Conservation (phyloP, 2,113 vertebrate genomes). For the Dromas ardeola region DNA sequence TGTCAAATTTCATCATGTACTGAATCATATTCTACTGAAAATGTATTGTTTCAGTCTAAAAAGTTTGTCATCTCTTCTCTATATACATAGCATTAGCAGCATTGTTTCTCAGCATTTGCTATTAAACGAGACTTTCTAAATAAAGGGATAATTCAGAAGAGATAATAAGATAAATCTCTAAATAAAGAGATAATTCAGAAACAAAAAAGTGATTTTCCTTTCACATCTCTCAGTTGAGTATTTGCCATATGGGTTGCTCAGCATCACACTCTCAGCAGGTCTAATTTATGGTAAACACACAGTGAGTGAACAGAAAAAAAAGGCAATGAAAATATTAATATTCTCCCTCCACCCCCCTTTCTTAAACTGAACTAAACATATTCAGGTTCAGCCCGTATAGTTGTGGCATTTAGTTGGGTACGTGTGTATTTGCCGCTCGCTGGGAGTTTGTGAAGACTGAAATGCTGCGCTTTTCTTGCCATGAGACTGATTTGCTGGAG, state of each 20-base stretch:
- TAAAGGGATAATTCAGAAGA: neutral
- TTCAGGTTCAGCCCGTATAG: neutral
- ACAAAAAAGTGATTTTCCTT: slow-evolving; percentile 66
- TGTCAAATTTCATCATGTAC: neutral
- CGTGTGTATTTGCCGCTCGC: neutral
- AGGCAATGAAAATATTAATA: slow-evolving; percentile 7
- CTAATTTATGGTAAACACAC: slow-evolving; percentile 78
- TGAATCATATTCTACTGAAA: neutral
- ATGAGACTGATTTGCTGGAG: neutral
- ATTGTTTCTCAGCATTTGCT: slow-evolving; percentile 32
- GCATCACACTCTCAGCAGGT: slow-evolving; percentile 74
- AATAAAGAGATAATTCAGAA: slow-evolving; percentile 54
- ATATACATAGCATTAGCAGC: neutral
- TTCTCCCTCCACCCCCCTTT: neutral
- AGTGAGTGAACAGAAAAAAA: slow-evolving; percentile 45
- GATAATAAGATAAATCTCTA: too few relatives aligned
- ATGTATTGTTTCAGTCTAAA: neutral
- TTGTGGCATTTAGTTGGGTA: neutral
- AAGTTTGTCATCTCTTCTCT: neutral
- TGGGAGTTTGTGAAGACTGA: neutral
- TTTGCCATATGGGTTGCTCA: slow-evolving; percentile 78
- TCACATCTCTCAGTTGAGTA: slow-evolving; percentile 63
- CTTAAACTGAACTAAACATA: neutral
- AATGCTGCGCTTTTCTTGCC: neutral
- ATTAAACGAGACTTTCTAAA: slow-evolving; percentile 37